phyloP scores from a whole-genome alignment of 2,113 vertebrate genomes.

The Maccullochella peelii region DNA sequence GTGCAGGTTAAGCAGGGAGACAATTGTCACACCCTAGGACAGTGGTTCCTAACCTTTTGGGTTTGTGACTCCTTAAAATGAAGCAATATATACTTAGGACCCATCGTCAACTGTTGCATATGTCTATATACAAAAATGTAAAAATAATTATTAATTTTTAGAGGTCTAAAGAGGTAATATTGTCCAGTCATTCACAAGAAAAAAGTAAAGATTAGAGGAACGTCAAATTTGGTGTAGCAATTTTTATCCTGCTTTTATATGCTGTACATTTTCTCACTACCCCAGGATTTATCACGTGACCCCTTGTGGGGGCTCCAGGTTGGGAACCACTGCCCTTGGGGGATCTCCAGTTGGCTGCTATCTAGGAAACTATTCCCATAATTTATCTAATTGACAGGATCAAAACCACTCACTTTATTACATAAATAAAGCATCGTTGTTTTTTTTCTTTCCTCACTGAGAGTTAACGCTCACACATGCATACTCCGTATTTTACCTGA shows the following conservation, averaged over 20 bases:
- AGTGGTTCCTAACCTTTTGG: background rate
- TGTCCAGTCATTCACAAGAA: background rate
- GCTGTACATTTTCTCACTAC: background rate
- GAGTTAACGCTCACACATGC: background rate
- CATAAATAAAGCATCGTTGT: background rate
- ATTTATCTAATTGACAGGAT: background rate
- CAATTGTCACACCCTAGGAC: background rate
- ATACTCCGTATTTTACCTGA: constrained; percentile 84
- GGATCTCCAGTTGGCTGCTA: background rate
- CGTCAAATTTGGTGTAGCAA: background rate
- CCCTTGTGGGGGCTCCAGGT: background rate
- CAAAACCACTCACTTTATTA: background rate
- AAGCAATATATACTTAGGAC: too few relatives aligned
- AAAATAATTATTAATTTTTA: too few relatives aligned
- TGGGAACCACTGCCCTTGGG: too few relatives aligned
- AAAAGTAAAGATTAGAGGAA: background rate
- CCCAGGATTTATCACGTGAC: background rate
- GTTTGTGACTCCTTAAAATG: too few relatives aligned
- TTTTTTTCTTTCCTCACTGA: too few relatives aligned
- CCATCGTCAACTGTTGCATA: too few relatives aligned
- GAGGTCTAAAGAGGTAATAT: background rate
- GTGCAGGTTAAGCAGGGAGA: background rate
- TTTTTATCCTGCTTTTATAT: background rate
- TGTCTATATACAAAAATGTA: too few relatives aligned
- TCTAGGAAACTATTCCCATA: background rate